Evolutionary conservation across 2,113 vertebrate species (phyloP), one percentile per base, ranked within the genome.

Genomic region (Paradoxurus hermaphroditus): DNA sequence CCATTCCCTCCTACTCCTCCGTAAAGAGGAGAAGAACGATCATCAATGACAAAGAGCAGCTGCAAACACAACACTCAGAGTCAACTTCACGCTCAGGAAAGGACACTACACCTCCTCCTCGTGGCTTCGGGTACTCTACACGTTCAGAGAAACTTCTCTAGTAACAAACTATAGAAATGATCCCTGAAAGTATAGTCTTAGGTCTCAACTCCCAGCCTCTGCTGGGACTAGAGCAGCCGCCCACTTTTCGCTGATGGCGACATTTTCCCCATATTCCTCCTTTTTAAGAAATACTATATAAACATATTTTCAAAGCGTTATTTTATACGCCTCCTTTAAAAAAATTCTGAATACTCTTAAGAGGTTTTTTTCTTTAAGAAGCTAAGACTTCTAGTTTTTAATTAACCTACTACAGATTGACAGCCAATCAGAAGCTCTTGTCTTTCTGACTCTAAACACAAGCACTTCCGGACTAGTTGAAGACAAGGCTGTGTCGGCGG

Each of bases 151-250:
- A 86, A 44, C 86, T 86, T 85, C 63, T 53, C 63, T 72, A 94
- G 36, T 91, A 46, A 72, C 5, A 1, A 21, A 82, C 92, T 96
- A 97, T 78, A 97, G 92, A 97, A 98, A 97, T 91, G 90, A 97
- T 93, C 83, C 86, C 78, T 89, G 87, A 96, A 97, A 96, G 90
- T 91, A 96, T 93, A 97, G 90, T 83, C 65, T 93, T 96, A 14
- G 0, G 1, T 0, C 0, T 0, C 0, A 0, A 0, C 0, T 0
- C 0, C 0, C 0, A 0, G 1, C 9, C 3, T 44, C 56, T 4
- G 21, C n/a, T 15, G 2, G 1, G 49, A 15, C 49, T 4, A 2
- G 14, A 1, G 8, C 13, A 10, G n/a, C 34, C 12, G 0, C 3
- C 2, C 62, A 70, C 67, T 44, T 81, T 78, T 11, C 5, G 29